Percentiles rank a stretch among this genome's conserved stretches.
phyloP scores from a whole-genome alignment of 1,140 invertebrate genomes.

The Nomia melanderi region DNA sequence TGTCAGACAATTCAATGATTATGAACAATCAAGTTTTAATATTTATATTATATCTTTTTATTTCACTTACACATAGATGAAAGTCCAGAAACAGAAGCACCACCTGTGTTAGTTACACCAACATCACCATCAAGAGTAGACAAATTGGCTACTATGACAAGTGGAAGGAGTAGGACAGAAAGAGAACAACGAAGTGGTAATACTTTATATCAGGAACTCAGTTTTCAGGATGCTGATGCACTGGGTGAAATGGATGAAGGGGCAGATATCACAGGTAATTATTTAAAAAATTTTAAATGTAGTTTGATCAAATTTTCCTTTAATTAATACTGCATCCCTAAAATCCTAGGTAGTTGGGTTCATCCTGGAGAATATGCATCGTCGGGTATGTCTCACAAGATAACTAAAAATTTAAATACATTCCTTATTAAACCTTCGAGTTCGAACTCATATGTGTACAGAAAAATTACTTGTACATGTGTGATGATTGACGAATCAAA shows the following conservation, averaged over 20 bases:
- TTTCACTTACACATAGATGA: conserved; percentile 66
- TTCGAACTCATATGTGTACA: conserved; percentile 22
- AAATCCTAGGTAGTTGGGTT: conserved; percentile 93
- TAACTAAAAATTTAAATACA: conserved; percentile 17
- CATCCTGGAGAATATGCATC: conserved; percentile 99
- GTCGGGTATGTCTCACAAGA: conserved; percentile 88
- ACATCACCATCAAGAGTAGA: conserved; percentile 79
- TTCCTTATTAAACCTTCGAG: conserved; percentile 40
- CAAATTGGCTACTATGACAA: conserved; percentile 77
- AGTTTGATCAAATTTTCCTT: conserved; percentile 36
- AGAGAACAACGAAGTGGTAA: conserved; percentile 94
- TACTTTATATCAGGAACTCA: conserved; percentile 95
- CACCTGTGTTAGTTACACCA: conserved; percentile 80
- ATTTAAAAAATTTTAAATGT: not conserved
- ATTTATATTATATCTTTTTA: conserved; percentile 18
- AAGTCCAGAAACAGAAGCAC: conserved; percentile 81
- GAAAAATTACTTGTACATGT: not conserved
- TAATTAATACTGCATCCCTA: conserved; percentile 43
- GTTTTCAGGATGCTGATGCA: conserved; percentile 91
- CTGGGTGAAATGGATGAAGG: conserved; percentile 91
- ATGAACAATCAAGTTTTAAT: not conserved
- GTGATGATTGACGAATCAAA: conserved; percentile 13
- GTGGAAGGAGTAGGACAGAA: conserved; percentile 89
- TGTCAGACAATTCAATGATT: not conserved
- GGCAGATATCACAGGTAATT: conserved; percentile 92